These are phyloP conservation scores for Ellobium chinense DNA, from an alignment of 2,888 invertebrate species.

Conservation along the genomic window DNA sequence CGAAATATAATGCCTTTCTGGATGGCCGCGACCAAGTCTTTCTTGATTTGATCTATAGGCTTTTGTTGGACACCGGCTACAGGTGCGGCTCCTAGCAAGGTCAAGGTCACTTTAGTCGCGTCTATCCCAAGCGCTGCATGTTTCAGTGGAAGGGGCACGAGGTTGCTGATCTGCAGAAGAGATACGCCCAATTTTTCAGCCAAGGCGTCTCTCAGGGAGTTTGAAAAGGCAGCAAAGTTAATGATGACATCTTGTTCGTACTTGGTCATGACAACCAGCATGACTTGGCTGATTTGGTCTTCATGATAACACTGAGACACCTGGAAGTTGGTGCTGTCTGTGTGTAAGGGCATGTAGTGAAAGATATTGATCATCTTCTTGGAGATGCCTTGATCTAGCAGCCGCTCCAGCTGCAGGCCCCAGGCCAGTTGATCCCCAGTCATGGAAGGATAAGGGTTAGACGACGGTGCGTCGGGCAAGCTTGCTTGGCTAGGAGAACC, in stretches of 20 bases:
- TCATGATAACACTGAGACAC: conserved; percentile 42
- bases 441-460: background rate
- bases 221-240: conserved; percentile 32
- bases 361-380: conserved; percentile 45
- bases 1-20: conserved; percentile 34
- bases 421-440: conserved; percentile 26
- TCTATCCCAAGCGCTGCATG: background rate
- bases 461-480: background rate
- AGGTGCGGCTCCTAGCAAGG: conserved; percentile 41
- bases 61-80: background rate
- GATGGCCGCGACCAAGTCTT: conserved; percentile 33
- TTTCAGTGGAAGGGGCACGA: background rate
- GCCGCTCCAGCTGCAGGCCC: conserved; percentile 19
- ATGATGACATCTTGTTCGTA: conserved; percentile 21
- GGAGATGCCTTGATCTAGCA: conserved; percentile 10
- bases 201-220: conserved; percentile 31
- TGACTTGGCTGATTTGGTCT: conserved; percentile 24
- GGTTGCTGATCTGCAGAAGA: conserved; percentile 26
- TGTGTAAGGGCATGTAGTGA: conserved; percentile 40
- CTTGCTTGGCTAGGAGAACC: no score
- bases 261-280: conserved; percentile 31
- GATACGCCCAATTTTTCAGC: conserved; percentile 31
- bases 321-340: conserved; percentile 41
- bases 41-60: conserved; percentile 12
- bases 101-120: conserved; percentile 40